Percentiles rank a stretch among this genome's conserved stretches.
These are phyloP conservation scores for Thera britannica DNA, from an alignment of 2,888 invertebrate genomes.

Conservation along the genomic window DNA sequence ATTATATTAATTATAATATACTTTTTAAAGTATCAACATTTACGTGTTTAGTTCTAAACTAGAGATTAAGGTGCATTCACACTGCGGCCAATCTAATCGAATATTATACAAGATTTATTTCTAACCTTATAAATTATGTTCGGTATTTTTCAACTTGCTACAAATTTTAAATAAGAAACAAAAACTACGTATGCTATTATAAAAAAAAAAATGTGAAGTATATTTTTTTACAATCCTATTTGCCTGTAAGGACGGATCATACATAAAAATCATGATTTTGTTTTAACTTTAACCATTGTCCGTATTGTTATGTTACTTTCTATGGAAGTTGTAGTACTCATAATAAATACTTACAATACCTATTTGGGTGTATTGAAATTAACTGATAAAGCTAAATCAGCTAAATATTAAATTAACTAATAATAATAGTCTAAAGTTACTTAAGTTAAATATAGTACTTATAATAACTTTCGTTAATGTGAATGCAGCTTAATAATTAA, in stretches of 20 bases:
- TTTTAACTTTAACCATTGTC: too few relatives aligned
- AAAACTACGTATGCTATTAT: background rate
- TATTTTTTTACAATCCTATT: conserved; percentile 9
- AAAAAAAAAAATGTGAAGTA: background rate
- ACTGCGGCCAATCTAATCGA: conserved; percentile 19
- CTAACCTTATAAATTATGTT: background rate
- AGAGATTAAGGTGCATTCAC: conserved; percentile 38
- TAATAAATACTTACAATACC: too few relatives aligned
- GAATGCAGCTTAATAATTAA: conserved; percentile 30
- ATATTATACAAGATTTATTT: conserved; percentile 19
- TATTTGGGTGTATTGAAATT: background rate
- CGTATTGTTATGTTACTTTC: too few relatives aligned
- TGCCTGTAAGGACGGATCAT: conserved; percentile 24
- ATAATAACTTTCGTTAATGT: conserved; percentile 10
- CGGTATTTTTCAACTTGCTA: background rate
- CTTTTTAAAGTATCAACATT: conserved; percentile 64
- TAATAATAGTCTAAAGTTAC: too few relatives aligned
- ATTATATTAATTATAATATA: conserved; percentile 46
- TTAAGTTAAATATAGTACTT: too few relatives aligned
- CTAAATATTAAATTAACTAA: background rate
- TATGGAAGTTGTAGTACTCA: too few relatives aligned
- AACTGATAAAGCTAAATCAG: background rate
- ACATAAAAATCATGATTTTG: conserved; percentile 3
- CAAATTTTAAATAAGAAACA: background rate
- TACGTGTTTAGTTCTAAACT: conserved; percentile 37